A percentile compares a stretch with the other conserved stretches of the same genome.
Evolutionary conservation across 1,140 invertebrate species (phyloP).

Genomic region (Leptestheria dahalacensis): DNA sequence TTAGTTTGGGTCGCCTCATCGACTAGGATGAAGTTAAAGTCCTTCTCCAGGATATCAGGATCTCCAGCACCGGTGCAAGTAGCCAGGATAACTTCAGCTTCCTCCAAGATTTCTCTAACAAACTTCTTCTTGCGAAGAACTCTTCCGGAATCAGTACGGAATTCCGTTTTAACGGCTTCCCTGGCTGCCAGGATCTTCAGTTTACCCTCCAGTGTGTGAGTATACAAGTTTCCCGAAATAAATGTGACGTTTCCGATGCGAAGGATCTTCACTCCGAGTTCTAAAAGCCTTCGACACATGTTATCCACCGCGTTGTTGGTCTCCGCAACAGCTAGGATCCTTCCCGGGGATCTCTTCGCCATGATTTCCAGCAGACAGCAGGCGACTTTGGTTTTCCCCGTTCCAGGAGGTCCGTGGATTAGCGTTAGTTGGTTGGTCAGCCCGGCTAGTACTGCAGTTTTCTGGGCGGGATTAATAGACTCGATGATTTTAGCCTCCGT

Average conservation of each 20-base stretch:
- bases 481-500: too few species aligned
- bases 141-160: background rate
- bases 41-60: background rate
- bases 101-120: background rate
- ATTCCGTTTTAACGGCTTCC: background rate
- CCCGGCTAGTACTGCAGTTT: background rate
- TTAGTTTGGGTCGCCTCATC: conserved; percentile 25
- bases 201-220: background rate
- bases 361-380: conserved; percentile 7
- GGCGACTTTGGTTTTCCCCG: conserved; percentile 13
- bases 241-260: background rate
- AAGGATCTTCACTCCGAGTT: background rate
- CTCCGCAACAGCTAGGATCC: conserved; percentile 10
- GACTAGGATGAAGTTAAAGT: conserved; percentile 2
- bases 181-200: background rate
- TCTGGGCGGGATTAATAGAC: background rate
- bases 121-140: conserved; percentile 4
- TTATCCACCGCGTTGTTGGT: conserved; percentile 16
- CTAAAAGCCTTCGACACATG: background rate
- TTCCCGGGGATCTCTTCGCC: background rate
- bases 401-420: conserved; percentile 11
- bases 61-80: conserved; percentile 18
- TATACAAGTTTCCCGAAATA: background rate
- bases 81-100: conserved; percentile 9
- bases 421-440: background rate